Base-by-base conservation (phyloP, 2,797 vertebrate species). In the Sebastes oblongus region DNA sequence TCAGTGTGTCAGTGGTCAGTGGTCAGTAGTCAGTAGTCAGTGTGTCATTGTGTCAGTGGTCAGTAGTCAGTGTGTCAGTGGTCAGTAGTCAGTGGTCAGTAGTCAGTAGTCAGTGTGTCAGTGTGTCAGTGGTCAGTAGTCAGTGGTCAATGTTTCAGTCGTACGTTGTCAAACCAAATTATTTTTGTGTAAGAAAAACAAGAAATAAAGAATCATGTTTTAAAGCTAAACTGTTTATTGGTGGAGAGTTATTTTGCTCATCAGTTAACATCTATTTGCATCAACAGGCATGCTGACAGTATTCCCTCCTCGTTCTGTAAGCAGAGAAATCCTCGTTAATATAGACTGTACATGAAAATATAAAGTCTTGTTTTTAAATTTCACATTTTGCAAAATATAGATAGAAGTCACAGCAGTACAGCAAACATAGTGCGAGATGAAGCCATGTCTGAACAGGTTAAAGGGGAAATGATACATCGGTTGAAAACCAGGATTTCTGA, bases 191-290 rank as follows among this genome's bases (percentile, higher is more conserved):
- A 24, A 74, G 7, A 73, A 71, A 58, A 68, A 22, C 4, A 80
- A 75, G 13, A 42, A 61, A 72, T 34, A 77, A 62, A 64, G 24
- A 79, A 80, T 25, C 50, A 1, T 16, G 36, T 85, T 85, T 88
- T 77, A 68, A 86, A 86, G 77, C 71, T 86, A 80, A 70, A 78
- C 39, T 66, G 65, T 94, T 95, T 95, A 95, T 95, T 95, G 86
- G 89, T 84, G 84, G 84, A 10, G 32, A 39, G 36, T 39, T 79
- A 74, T 82, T 89, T 86, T 84, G 85, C 72, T 91, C 85, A 90
- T 82, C 87, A 86, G 85, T 83, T 39, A 89, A 92, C 88, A 92
- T 89, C 75, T 81, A 88, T 25, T 76, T 77, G 68, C 78, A 87
- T 89, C 85, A 72, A 72, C 73, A 86, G 83, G 62, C 77, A 88